phyloP scores from a whole-genome alignment of 2,888 invertebrate species.

The Sarcophaga variegata region DNA sequence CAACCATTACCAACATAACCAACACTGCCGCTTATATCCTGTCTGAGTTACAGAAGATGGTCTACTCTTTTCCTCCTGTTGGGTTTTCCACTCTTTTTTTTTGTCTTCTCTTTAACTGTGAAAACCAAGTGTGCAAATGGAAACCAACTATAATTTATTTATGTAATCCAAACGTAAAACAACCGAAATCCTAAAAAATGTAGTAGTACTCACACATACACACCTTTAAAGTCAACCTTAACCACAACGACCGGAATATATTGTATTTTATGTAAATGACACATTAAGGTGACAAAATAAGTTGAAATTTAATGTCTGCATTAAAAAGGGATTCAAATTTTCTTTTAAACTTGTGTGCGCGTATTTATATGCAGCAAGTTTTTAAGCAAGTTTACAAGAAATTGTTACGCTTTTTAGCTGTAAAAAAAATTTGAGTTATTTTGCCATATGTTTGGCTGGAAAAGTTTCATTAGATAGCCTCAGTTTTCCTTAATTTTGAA shows the following conservation, averaged over 20 bases:
- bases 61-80: too few species aligned
- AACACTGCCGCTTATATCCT: conserved; percentile 25
- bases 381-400: too few species aligned
- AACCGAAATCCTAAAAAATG: background rate
- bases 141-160: background rate
- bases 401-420: too few species aligned
- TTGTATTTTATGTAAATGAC: conserved; percentile 14
- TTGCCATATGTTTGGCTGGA: too few species aligned
- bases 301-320: conserved; percentile 36
- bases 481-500: too few species aligned
- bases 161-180: background rate
- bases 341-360: too few species aligned
- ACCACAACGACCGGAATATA: background rate
- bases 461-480: too few species aligned
- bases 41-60: conserved; percentile 29
- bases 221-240: background rate
- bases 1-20: conserved; percentile 12
- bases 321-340: conserved; percentile 12
- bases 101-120: too few species aligned
- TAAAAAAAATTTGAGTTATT: too few species aligned
- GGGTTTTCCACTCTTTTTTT: too few species aligned
- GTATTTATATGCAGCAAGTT: too few species aligned
- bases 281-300: conserved; percentile 36
- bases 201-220: background rate
- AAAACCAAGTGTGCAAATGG: background rate